phyloP scores from a whole-genome alignment of 2,888 invertebrate species.

The Heliconius hortense region DNA sequence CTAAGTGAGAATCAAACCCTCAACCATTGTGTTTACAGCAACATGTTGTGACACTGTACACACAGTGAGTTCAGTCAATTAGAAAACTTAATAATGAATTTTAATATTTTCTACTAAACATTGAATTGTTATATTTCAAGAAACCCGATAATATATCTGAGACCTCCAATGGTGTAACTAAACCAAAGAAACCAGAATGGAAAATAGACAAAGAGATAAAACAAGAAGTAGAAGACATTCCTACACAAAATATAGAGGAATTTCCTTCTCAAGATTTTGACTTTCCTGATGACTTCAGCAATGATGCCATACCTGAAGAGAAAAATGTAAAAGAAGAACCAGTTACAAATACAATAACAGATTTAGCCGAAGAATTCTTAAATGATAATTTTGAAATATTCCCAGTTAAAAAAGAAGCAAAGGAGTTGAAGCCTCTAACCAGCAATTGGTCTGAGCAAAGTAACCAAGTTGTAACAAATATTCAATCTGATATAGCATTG shows the following conservation, averaged over 20 bases:
- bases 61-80: too few relatives aligned
- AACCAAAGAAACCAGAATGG: conserved; percentile 64
- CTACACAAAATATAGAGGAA: conserved; percentile 74
- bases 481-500: conserved; percentile 77
- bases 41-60: too few relatives aligned
- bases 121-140: conserved; percentile 44
- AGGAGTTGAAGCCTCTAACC: conserved; percentile 62
- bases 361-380: conserved; percentile 72
- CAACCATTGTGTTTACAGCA: too few relatives aligned
- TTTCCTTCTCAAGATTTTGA: conserved; percentile 73
- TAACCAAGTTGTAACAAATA: conserved; percentile 59
- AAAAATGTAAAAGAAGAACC: conserved; percentile 50
- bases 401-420: conserved; percentile 58
- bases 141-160: conserved; percentile 43
- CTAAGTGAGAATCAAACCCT: too few relatives aligned
- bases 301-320: conserved; percentile 56
- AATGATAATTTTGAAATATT: conserved; percentile 77
- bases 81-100: too few relatives aligned
- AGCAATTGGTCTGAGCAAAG: conserved; percentile 69
- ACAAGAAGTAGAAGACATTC: conserved; percentile 67
- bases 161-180: conserved; percentile 38
- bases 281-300: conserved; percentile 73
- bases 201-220: conserved; percentile 75
- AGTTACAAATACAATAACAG: conserved; percentile 61
- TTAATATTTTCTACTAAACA: neutral